Conservation (phyloP, 2,888 invertebrate species). For the Callyntrura guangdongensis region DNA sequence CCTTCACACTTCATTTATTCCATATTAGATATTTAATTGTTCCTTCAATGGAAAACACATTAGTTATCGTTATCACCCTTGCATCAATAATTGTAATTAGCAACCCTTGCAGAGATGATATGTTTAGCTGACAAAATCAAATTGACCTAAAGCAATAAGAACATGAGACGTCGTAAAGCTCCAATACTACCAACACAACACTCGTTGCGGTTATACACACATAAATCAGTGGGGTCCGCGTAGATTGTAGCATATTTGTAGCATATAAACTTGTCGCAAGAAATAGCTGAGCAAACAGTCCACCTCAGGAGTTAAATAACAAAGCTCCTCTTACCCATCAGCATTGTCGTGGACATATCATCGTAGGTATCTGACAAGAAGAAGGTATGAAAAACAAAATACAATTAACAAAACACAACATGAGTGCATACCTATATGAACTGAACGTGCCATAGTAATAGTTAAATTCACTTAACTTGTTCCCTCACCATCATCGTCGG, state of each 20-base stretch:
- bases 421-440: neutral
- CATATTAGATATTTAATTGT: slow-evolving; percentile 38
- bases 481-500: neutral
- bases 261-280: neutral
- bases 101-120: slow-evolving; percentile 10
- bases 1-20: slow-evolving; percentile 33
- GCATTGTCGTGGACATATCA: neutral
- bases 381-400: neutral
- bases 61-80: slow-evolving; percentile 39
- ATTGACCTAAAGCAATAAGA: slow-evolving; percentile 63
- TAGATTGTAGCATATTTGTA: neutral
- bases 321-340: neutral
- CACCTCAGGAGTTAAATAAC: neutral
- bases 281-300: neutral
- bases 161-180: neutral
- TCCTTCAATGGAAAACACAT: slow-evolving; percentile 28
- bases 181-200: neutral
- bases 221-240: slow-evolving; percentile 1
- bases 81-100: slow-evolving; percentile 55
- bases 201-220: neutral
- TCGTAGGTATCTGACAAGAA: neutral
- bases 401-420: neutral
- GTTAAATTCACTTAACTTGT: slow-evolving; percentile 41
- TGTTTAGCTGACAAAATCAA: neutral
- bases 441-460: neutral